Conservation (phyloP, 2,888 invertebrate species). For the Tholera decimalis region DNA sequence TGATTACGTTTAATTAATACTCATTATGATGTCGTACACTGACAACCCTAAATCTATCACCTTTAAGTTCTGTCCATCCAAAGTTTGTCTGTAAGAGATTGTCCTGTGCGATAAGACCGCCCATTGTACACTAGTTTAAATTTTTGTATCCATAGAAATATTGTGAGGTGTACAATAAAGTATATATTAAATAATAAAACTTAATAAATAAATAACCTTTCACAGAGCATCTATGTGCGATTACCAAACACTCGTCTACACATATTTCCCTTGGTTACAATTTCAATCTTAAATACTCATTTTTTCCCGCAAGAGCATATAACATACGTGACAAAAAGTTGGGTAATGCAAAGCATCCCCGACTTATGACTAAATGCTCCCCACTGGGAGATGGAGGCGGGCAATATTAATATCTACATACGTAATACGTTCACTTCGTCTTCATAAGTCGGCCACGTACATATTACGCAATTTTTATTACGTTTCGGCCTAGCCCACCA, state of each 20-base stretch:
- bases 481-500: constrained; percentile 59
- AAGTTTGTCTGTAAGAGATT: no score
- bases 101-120: no score
- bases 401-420: constrained; percentile 79
- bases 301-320: constrained; percentile 36
- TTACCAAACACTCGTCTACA: constrained; percentile 4
- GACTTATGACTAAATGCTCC: constrained; percentile 65
- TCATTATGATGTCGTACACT: no score
- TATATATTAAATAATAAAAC: no score
- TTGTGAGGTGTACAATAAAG: no score
- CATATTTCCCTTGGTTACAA: constrained; percentile 12
- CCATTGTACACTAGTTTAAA: no score
- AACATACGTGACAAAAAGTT: constrained; percentile 56
- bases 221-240: not conserved
- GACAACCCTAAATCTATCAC: no score
- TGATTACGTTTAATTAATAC: no score
- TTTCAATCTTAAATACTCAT: constrained; percentile 32
- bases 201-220: no score
- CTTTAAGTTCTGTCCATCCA: no score
- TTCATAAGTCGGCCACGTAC: constrained; percentile 78
- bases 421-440: constrained; percentile 80
- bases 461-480: constrained; percentile 82
- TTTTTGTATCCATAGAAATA: no score
- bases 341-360: constrained; percentile 48
- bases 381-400: constrained; percentile 65